Evolutionary conservation across 1,140 invertebrate genomes (phyloP).

Genomic region (Planococcus citri): DNA sequence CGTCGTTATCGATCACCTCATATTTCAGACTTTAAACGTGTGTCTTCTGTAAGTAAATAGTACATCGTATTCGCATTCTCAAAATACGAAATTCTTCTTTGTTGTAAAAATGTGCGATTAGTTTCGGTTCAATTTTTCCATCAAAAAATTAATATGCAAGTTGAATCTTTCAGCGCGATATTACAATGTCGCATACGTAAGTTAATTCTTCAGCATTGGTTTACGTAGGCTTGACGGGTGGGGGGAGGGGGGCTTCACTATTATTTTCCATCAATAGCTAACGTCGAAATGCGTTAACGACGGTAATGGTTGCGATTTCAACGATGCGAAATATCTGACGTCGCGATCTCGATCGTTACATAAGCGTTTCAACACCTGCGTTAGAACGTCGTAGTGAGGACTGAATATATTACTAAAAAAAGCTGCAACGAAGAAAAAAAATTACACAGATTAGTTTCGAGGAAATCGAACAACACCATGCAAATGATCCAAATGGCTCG

Average conservation of each 20-base stretch:
- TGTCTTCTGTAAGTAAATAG: neutral
- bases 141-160: too few species aligned
- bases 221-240: too few species aligned
- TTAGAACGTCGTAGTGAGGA: constrained; percentile 29
- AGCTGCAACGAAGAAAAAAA: constrained; percentile 16
- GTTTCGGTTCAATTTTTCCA: too few species aligned
- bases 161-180: too few species aligned
- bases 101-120: too few species aligned
- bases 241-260: too few species aligned
- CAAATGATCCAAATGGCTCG: too few species aligned
- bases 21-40: neutral
- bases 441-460: neutral
- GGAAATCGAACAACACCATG: neutral
- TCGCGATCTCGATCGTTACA: constrained; percentile 30
- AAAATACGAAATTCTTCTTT: too few species aligned
- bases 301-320: constrained; percentile 15
- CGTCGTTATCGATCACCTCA: neutral
- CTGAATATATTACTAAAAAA: constrained; percentile 18
- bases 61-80: neutral
- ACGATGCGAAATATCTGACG: constrained; percentile 29
- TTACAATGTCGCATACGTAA: too few species aligned
- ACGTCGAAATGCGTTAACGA: neutral
- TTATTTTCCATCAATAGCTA: neutral
- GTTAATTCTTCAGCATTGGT: too few species aligned
- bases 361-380: constrained; percentile 28